Percentiles rank a stretch among this genome's conserved stretches.
Conservation (phyloP, 2,888 invertebrate genomes). For the Sepiola atlantica region DNA sequence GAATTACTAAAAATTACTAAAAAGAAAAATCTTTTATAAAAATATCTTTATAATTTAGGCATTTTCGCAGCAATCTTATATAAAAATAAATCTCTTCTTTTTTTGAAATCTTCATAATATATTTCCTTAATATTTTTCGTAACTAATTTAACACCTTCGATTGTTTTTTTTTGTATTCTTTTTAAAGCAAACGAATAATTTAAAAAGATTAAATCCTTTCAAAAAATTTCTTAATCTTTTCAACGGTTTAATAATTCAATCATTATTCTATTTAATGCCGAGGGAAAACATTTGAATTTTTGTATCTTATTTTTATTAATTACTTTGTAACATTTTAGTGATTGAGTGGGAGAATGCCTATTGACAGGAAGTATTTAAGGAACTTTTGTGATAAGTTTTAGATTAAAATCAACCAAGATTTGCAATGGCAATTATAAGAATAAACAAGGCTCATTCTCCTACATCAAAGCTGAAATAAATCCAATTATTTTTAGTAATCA, state of each 20-base stretch:
- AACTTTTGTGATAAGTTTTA: neutral
- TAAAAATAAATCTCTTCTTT: neutral
- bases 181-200: neutral
- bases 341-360: neutral
- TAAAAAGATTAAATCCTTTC: neutral
- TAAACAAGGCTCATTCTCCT: neutral
- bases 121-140: neutral
- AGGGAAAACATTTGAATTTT: neutral
- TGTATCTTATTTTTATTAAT: slow-evolving; percentile 2
- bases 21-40: neutral
- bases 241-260: neutral
- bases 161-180: too few relatives aligned
- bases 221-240: neutral
- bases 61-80: neutral
- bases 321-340: neutral
- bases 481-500: neutral
- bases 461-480: neutral
- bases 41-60: slow-evolving; percentile 14
- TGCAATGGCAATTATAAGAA: neutral
- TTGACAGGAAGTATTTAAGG: neutral
- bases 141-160: slow-evolving; percentile 14
- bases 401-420: slow-evolving; percentile 14
- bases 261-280: neutral
- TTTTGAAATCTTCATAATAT: neutral
- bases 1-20: neutral